Conservation (phyloP, 1,140 invertebrate species). For the Caenorhabditis remanei region DNA sequence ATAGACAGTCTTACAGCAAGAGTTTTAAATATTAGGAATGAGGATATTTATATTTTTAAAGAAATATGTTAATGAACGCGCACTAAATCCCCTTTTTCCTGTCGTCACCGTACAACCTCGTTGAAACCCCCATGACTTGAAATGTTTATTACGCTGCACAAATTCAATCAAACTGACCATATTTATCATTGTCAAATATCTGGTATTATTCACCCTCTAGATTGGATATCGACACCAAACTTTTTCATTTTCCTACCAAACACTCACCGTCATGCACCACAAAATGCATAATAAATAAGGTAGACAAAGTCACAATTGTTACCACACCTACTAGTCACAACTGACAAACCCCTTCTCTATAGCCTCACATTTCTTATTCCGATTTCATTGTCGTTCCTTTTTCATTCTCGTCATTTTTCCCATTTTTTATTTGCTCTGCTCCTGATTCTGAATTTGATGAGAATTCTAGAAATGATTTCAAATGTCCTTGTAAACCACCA, state of each 20-base stretch:
- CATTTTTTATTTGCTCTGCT: background rate
- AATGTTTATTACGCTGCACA: too few species aligned
- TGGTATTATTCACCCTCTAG: too few species aligned
- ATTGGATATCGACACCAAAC: background rate
- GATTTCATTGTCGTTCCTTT: slow-evolving; percentile 1
- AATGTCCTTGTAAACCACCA: slow-evolving; percentile 30
- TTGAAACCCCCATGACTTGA: too few species aligned
- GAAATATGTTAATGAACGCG: too few species aligned
- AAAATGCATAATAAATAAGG: slow-evolving; percentile 47
- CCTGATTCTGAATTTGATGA: background rate
- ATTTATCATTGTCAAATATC: too few species aligned
- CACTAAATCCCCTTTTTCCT: too few species aligned
- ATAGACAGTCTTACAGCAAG: too few species aligned
- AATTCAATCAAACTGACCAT: too few species aligned
- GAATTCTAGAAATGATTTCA: background rate
- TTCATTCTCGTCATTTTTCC: background rate
- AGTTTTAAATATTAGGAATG: too few species aligned
- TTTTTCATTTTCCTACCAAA: background rate
- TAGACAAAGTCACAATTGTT: slow-evolving; percentile 6
- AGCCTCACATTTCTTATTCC: background rate
- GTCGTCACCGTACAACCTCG: too few species aligned
- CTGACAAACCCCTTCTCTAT: background rate
- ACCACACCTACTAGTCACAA: background rate
- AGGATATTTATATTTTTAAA: too few species aligned
- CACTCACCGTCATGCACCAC: background rate